A percentile compares a stretch with the other conserved stretches of the same genome.
Evolutionary conservation across 2,113 vertebrate species (phyloP).

Genomic region (Oceanites oceanicus): DNA sequence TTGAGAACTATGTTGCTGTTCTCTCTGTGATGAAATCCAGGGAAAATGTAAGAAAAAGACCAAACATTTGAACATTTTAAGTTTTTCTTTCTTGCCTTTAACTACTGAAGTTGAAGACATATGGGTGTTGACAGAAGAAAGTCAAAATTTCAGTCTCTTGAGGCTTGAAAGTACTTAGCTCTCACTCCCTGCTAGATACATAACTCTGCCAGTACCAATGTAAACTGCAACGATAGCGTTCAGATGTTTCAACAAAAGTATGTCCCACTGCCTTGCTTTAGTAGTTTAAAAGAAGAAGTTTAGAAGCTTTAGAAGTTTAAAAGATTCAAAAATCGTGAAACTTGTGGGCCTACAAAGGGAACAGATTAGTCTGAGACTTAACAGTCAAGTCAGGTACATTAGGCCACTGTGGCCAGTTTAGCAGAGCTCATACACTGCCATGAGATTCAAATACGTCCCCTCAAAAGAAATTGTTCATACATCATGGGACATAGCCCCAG

Average conservation of each 20-base stretch:
- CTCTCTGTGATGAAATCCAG: neutral
- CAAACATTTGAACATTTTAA: neutral
- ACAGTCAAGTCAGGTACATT: neutral
- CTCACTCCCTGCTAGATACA: neutral
- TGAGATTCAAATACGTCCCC: neutral
- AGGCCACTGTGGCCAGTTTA: neutral
- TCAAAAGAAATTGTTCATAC: neutral
- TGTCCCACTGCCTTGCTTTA: neutral
- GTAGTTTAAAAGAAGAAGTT: neutral
- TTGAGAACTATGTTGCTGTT: neutral
- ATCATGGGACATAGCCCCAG: neutral
- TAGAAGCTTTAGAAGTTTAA: neutral
- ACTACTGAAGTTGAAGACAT: neutral
- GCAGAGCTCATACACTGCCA: neutral
- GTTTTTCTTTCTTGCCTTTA: neutral
- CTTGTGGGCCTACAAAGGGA: neutral
- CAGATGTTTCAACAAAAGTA: neutral
- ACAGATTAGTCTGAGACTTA: neutral
- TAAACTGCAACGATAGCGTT: neutral
- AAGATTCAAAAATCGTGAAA: neutral
- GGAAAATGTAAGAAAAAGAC: neutral
- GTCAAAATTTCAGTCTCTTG: neutral
- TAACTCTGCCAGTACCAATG: neutral
- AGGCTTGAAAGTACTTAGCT: neutral
- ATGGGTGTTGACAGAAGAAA: neutral